These are phyloP conservation scores for Zapornia atra DNA, from an alignment of 2,113 vertebrate genomes.

Conservation along the genomic window DNA sequence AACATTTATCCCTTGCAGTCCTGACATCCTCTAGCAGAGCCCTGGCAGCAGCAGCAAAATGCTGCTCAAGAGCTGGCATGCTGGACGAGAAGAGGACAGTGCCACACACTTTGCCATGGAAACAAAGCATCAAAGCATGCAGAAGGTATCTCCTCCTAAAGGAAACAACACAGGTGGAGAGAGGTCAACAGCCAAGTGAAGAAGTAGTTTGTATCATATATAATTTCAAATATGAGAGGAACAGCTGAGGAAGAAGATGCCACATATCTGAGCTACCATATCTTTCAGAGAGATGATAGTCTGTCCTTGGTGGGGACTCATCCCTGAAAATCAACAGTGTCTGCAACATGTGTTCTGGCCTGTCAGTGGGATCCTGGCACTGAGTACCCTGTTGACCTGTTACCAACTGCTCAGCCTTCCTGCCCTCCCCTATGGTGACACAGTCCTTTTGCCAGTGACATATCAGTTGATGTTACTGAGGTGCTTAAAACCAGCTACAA, in stretches of 20 bases:
- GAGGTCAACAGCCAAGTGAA: background rate
- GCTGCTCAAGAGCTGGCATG: background rate
- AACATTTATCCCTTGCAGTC: background rate
- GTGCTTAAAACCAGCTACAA: background rate
- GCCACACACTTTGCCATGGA: background rate
- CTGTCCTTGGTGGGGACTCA: background rate
- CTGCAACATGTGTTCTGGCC: background rate
- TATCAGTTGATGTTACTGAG: background rate
- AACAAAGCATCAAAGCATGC: background rate
- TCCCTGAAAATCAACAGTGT: background rate
- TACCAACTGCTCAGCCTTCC: background rate
- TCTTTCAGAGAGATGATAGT: background rate
- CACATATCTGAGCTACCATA: background rate
- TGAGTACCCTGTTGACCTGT: background rate
- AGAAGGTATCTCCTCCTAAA: background rate
- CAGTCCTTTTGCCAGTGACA: background rate
- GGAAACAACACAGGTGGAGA: background rate
- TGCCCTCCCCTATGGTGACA: background rate
- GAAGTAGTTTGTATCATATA: background rate
- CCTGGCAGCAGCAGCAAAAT: background rate
- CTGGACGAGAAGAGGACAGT: background rate
- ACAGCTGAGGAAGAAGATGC: background rate
- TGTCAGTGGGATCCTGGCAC: background rate
- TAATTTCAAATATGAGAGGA: background rate
- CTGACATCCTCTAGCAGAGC: background rate